Evolutionary conservation across 2,888 invertebrate species (phyloP), one percentile per base, ranked within the genome.

Genomic region (Melinaea marsaeus): DNA sequence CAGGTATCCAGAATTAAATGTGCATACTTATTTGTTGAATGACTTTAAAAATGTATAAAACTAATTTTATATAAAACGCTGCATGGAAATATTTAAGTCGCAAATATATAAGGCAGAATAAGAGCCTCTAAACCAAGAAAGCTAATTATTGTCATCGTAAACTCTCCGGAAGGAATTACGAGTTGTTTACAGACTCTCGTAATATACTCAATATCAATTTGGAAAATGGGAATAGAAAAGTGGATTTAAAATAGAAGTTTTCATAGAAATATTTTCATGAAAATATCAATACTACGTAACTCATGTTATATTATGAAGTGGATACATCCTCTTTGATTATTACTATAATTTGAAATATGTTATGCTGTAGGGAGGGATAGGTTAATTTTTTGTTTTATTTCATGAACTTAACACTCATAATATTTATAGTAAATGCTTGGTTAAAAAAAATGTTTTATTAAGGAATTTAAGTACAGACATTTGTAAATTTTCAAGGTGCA

Each of bases 71-170:
- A 42, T 55, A 55, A 51, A 6, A 13, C n/a, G 35, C 13, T 3
- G 9, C n/a, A 34, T 58, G 13, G n/a, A 54, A 42, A 45, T 54
- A 34, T 45, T 54, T 62, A 13, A 11, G 6, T 55, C 35, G 22
- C 45, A 11, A 13, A 51, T 47, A 57, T 32, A 34, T 57, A 61
- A 42, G 13, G 61, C 37, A 64, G 57, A 63, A 65, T 69, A 67
- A 67, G 60, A 66, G 63, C 64, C 45, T 55, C 46, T 42, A 57
- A 61, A 61, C 65, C 62, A 60, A 48, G 47, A 55, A 54, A 56
- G 58, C 58, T 62, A 66, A 70, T 70, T 69, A 68, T 64, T 65
- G 69, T 66, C 66, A 60, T 68, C 72, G 62, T 72, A 73, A 72
- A 73, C 62, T 73, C 57, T 62, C 59, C 54, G 59, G 70, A 60